A percentile compares a stretch with the other conserved stretches of the same genome.
phyloP scores from a whole-genome alignment of 2,113 vertebrate species.

The Bubo bubo region DNA sequence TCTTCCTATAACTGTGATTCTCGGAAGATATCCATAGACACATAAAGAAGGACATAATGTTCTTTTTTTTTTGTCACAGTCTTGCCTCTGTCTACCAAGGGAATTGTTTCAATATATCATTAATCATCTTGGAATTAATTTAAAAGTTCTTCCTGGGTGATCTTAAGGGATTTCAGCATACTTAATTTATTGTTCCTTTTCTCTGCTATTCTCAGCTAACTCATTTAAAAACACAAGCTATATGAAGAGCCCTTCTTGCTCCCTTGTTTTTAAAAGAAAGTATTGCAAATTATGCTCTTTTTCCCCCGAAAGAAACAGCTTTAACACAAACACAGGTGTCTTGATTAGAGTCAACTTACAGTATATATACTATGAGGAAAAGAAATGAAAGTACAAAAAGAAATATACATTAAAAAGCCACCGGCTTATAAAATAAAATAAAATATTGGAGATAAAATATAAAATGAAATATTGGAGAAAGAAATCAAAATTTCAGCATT shows the following conservation, averaged over 20 bases:
- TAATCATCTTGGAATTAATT: constrained; percentile 10
- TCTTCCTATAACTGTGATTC: neutral
- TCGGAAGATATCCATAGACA: neutral
- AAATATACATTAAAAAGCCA: neutral
- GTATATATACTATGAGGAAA: neutral
- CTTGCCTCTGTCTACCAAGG: neutral
- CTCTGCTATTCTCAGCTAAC: neutral
- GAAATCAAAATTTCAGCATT: neutral
- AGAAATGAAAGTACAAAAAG: neutral
- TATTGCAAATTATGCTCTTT: neutral
- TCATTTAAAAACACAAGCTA: neutral
- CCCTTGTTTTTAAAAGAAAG: neutral
- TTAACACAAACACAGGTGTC: neutral
- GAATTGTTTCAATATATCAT: constrained; percentile 10
- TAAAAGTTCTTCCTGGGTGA: neutral
- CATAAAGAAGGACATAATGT: neutral
- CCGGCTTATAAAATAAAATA: neutral
- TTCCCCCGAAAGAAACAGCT: neutral
- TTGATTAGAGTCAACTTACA: neutral
- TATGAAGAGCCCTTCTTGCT: neutral
- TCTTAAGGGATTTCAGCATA: neutral
- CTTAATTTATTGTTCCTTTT: neutral
- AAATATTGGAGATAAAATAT: no score
- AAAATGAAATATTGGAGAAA: neutral
- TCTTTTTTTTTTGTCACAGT: neutral